A percentile compares a stretch with the other conserved stretches of the same genome.
phyloP scores from a whole-genome alignment of 1,140 invertebrate species.

The Druon quercuslanigerum region DNA sequence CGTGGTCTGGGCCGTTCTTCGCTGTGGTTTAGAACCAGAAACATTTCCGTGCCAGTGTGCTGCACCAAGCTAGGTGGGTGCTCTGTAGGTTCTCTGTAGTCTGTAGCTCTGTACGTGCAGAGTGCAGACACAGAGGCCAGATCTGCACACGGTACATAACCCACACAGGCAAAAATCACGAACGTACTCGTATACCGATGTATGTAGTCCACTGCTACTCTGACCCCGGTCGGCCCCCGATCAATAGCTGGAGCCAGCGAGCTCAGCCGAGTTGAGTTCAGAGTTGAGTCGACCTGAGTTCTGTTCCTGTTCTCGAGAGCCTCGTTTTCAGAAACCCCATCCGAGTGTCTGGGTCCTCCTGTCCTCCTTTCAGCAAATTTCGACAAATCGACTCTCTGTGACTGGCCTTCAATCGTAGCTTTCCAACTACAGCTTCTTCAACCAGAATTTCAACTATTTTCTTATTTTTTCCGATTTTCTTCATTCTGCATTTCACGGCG shows the following conservation, averaged over 20 bases:
- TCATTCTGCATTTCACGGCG: too few relatives aligned
- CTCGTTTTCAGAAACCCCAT: conserved; percentile 37
- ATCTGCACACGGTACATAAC: conserved; percentile 43
- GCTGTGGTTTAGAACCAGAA: conserved; percentile 39
- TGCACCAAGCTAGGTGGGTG: conserved; percentile 25
- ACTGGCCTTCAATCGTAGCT: not conserved
- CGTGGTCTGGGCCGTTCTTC: conserved; percentile 34
- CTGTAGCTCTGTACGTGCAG: conserved; percentile 36
- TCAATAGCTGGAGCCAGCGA: conserved; percentile 73
- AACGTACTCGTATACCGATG: conserved; percentile 60
- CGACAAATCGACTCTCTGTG: not conserved
- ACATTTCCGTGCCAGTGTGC: conserved; percentile 3
- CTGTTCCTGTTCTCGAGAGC: conserved; percentile 42
- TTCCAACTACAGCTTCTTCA: not conserved
- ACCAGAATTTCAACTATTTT: not conserved
- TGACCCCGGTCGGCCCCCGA: conserved; percentile 74
- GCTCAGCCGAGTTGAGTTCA: conserved; percentile 63
- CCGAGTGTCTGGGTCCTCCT: conserved; percentile 4
- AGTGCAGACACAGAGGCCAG: conserved; percentile 37
- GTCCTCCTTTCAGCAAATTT: conserved; percentile 44
- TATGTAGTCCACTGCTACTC: conserved; percentile 71
- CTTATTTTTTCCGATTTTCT: too few relatives aligned
- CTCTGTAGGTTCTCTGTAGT: conserved; percentile 14
- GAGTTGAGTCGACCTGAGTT: conserved; percentile 58
- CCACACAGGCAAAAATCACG: conserved; percentile 34